phyloP scores from a whole-genome alignment of 2,888 invertebrate species.

The Craniophora ligustri region DNA sequence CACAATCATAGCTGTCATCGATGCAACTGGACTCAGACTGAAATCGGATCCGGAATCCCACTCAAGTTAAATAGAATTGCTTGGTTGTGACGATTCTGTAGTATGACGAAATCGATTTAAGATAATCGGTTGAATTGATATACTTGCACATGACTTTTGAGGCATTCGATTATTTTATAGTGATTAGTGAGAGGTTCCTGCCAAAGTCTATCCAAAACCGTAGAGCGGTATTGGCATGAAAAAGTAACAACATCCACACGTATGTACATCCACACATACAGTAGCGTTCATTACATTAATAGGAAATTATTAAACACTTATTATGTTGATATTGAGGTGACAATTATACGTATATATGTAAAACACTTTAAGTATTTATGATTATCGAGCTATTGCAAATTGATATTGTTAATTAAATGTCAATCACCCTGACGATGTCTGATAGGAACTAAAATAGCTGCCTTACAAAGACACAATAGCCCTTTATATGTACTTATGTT shows the following conservation, averaged over 20 bases:
- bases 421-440: slow-evolving; percentile 18
- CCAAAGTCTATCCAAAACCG: too few relatives aligned
- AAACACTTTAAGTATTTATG: background rate
- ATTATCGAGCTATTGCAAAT: background rate
- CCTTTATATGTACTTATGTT: background rate
- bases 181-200: too few relatives aligned
- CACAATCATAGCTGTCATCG: slow-evolving; percentile 56
- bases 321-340: too few relatives aligned
- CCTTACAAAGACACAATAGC: slow-evolving; percentile 10
- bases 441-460: slow-evolving; percentile 10
- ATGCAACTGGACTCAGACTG: slow-evolving; percentile 38
- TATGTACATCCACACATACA: too few relatives aligned
- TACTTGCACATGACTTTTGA: background rate
- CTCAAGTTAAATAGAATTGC: slow-evolving; percentile 50
- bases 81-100: slow-evolving; percentile 13
- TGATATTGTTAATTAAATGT: slow-evolving; percentile 31
- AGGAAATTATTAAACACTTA: too few relatives aligned
- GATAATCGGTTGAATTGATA: background rate
- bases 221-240: too few relatives aligned
- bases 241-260: too few relatives aligned
- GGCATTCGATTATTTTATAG: too few relatives aligned
- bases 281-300: too few relatives aligned
- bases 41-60: slow-evolving; percentile 51
- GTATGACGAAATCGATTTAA: slow-evolving; percentile 19
- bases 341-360: too few relatives aligned